A percentile compares a stretch with the other conserved stretches of the same genome.
phyloP scores from a whole-genome alignment of 1,140 invertebrate genomes.

The Brachystomella parvula region DNA sequence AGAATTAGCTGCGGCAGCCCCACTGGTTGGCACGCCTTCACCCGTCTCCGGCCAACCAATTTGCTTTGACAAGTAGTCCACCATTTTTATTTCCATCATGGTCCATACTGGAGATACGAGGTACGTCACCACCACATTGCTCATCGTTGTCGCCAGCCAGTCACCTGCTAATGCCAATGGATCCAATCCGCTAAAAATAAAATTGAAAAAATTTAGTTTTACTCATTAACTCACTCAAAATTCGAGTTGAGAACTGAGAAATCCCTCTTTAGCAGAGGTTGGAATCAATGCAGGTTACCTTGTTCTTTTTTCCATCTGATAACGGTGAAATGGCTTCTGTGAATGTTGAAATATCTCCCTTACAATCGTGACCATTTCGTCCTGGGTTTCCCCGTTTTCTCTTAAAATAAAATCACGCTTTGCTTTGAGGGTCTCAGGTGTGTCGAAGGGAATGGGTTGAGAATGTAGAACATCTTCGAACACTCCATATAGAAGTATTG shows the following conservation, averaged over 20 bases:
- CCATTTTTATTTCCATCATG: slow-evolving; percentile 71
- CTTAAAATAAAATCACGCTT: background rate
- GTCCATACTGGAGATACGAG: slow-evolving; percentile 80
- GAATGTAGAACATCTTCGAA: no score
- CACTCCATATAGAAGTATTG: no score
- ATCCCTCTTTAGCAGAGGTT: background rate
- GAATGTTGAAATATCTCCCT: no score
- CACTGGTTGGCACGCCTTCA: slow-evolving; percentile 88
- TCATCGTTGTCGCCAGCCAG: slow-evolving; percentile 74
- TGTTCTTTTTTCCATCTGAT: background rate
- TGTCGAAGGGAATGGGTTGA: no score
- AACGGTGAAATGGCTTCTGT: background rate
- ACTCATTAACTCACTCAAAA: no score
- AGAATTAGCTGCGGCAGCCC: slow-evolving; percentile 87
- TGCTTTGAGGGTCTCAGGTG: no score
- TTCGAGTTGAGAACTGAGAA: no score
- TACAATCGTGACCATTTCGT: no score
- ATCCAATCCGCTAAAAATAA: slow-evolving; percentile 51
- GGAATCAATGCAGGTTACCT: background rate
- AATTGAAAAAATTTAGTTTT: no score
- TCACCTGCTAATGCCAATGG: slow-evolving; percentile 74
- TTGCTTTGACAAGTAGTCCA: slow-evolving; percentile 69
- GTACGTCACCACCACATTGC: slow-evolving; percentile 78
- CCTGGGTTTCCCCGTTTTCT: background rate
- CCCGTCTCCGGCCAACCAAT: slow-evolving; percentile 73